These are phyloP conservation scores for Taphrorychus bicolor DNA, from an alignment of 2,888 invertebrate genomes.

Conservation along the genomic window DNA sequence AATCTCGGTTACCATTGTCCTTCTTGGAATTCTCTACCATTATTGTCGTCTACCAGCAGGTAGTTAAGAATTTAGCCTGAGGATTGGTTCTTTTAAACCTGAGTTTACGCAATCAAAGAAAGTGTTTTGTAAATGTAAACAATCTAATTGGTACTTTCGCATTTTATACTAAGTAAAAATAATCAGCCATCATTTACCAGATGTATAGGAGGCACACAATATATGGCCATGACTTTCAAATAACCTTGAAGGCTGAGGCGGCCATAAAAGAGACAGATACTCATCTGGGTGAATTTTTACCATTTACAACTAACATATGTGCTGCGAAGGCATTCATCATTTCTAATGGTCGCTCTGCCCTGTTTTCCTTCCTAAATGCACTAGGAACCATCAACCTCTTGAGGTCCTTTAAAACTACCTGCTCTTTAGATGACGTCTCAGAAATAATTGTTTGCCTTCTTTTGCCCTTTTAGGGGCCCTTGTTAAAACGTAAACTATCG, in stretches of 20 bases:
- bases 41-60: background rate
- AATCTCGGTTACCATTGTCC: background rate
- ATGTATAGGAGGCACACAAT: too few relatives aligned
- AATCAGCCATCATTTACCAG: too few relatives aligned
- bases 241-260: background rate
- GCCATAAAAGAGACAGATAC: background rate
- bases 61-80: background rate
- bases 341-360: background rate
- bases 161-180: background rate
- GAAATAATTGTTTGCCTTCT: too few relatives aligned
- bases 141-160: background rate
- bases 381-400: too few relatives aligned
- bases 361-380: background rate
- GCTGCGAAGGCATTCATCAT: background rate
- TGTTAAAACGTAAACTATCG: background rate
- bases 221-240: background rate
- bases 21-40: background rate
- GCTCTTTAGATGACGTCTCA: background rate
- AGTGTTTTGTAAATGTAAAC: background rate
- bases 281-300: background rate
- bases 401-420: too few relatives aligned
- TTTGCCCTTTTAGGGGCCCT: background rate
- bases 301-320: background rate
- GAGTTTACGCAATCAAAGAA: background rate
- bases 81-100: background rate